A percentile compares a stretch with the other conserved stretches of the same genome.
phyloP scores from a whole-genome alignment of 2,888 invertebrate species.

The Acanthococcus lagerstroemiae region DNA sequence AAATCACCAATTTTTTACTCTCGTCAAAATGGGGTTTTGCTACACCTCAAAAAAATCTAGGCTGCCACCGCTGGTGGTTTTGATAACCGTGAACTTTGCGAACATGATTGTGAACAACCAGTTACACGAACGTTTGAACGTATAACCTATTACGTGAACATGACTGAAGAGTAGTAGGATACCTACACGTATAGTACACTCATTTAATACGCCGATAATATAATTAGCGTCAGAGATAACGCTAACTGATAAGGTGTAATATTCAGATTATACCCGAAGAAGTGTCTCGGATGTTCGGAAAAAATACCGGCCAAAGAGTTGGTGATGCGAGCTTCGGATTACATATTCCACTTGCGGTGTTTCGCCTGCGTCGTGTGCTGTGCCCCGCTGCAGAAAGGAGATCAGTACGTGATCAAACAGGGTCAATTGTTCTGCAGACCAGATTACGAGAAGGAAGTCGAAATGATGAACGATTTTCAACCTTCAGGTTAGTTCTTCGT shows the following conservation, averaged over 20 bases:
- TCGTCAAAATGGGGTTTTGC: no score
- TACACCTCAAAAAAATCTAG: no score
- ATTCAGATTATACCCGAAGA: constrained; percentile 57
- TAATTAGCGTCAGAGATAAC: constrained; percentile 24
- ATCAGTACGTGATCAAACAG: constrained; percentile 68
- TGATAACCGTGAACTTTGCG: no score
- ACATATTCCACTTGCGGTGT: constrained; percentile 68
- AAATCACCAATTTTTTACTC: no score
- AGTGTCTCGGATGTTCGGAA: constrained; percentile 64
- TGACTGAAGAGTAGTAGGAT: background rate
- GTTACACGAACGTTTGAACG: no score
- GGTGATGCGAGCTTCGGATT: constrained; percentile 60
- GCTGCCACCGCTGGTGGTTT: no score
- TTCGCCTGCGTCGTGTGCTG: constrained; percentile 71
- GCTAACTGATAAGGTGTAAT: constrained; percentile 7
- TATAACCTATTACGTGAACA: no score
- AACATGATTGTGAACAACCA: no score
- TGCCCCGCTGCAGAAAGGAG: constrained; percentile 63
- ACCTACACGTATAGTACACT: background rate
- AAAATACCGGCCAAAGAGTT: constrained; percentile 62
- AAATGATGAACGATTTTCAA: constrained; percentile 55
- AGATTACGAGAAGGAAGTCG: constrained; percentile 70
- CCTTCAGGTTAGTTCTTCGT: constrained; percentile 16
- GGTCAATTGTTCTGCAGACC: constrained; percentile 67
- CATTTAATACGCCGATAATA: no score